phyloP scores from a whole-genome alignment of 2,113 vertebrate species.

The Osmerus mordax region DNA sequence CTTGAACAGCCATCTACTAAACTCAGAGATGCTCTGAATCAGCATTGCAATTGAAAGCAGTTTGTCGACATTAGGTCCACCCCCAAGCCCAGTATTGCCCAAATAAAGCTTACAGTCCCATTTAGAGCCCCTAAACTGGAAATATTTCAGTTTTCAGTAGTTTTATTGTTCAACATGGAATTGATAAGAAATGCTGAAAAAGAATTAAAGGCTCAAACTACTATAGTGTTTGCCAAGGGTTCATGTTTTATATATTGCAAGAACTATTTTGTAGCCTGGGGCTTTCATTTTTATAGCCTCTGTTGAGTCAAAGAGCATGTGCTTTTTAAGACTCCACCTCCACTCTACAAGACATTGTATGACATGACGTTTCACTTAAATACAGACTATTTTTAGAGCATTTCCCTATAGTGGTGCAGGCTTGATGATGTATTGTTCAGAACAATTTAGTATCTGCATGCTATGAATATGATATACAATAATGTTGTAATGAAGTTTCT shows the following conservation, averaged over 20 bases:
- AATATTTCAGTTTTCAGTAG: conserved; percentile 43
- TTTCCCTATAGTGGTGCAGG: conserved; percentile 12
- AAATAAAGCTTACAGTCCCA: conserved; percentile 35
- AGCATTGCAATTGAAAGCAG: conserved; percentile 79
- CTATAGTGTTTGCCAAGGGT: conserved; percentile 37
- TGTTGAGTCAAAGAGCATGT: conserved; percentile 32
- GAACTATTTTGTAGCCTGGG: conserved; percentile 35
- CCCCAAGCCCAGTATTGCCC: neutral
- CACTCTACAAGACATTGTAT: conserved; percentile 30
- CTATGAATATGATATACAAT: conserved; percentile 31
- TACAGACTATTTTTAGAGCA: conserved; percentile 6
- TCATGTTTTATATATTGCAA: conserved; percentile 50
- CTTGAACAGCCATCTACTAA: conserved; percentile 65
- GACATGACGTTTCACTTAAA: conserved; percentile 54
- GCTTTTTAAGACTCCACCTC: conserved; percentile 33
- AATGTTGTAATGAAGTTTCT: neutral
- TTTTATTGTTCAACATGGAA: conserved; percentile 51
- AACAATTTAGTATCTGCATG: conserved; percentile 25
- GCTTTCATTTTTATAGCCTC: conserved; percentile 50
- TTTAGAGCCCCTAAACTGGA: conserved; percentile 19
- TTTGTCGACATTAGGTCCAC: conserved; percentile 82
- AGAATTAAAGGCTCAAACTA: conserved; percentile 9
- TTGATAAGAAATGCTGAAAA: conserved; percentile 49
- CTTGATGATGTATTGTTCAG: conserved; percentile 21
- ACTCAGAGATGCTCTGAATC: conserved; percentile 74